A percentile compares a stretch with the other conserved stretches of the same genome.
These are phyloP conservation scores for Heteractis magnifica DNA, from an alignment of 92 coral and sea anemone genomes.

Conservation along the genomic window DNA sequence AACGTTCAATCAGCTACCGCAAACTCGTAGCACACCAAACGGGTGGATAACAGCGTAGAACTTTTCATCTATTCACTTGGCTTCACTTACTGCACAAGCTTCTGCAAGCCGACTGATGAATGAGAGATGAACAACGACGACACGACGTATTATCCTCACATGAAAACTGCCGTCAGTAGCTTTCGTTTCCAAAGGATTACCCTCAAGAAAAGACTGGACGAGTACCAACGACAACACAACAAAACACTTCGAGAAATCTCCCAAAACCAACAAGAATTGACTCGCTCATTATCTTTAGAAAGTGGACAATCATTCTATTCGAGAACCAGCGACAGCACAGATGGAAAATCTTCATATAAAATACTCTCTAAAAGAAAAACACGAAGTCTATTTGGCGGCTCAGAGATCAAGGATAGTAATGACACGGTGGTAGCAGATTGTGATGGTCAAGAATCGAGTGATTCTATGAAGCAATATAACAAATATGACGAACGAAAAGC, in stretches of 20 bases:
- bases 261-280: conserved; percentile 4
- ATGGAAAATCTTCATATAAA: background rate
- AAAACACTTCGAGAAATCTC: conserved; percentile 12
- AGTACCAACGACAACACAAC: conserved; percentile 11
- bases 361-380: background rate
- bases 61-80: too few species aligned
- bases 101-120: too few species aligned
- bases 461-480: background rate
- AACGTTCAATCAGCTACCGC: background rate
- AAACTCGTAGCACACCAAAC: too few species aligned
- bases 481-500: background rate
- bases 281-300: conserved; percentile 24
- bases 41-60: too few species aligned
- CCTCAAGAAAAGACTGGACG: conserved; percentile 14
- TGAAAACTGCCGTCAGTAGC: background rate
- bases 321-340: background rate
- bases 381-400: background rate
- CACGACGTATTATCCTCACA: background rate
- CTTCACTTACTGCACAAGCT: too few species aligned
- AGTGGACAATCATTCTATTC: background rate
- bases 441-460: background rate
- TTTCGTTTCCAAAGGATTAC: background rate
- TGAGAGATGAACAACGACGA: background rate
- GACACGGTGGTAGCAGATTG: background rate
- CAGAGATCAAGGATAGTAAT: background rate